Conservation (phyloP, 2,113 vertebrate species). For the Plecotus auritus region DNA sequence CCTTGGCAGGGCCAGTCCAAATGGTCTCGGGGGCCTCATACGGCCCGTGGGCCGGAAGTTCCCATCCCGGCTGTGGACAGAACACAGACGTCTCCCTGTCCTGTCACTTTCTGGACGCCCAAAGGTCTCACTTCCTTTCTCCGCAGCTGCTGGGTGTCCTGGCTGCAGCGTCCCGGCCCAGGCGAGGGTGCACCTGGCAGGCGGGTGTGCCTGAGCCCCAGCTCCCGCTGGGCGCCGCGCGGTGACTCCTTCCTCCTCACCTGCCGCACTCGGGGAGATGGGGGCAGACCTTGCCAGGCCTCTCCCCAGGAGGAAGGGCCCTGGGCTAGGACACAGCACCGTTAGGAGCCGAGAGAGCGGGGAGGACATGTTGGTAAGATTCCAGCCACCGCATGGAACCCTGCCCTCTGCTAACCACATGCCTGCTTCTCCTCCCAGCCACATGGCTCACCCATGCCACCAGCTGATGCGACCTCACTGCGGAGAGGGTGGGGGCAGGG, state of each 20-base stretch:
- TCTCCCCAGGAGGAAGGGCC: background rate
- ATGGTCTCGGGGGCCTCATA: too few relatives aligned
- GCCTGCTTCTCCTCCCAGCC: background rate
- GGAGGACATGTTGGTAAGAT: background rate
- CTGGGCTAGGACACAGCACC: background rate
- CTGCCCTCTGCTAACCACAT: background rate
- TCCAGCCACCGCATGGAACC: background rate
- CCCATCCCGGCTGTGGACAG: background rate
- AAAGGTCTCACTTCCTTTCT: background rate
- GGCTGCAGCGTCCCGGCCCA: too few relatives aligned
- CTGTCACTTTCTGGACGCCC: background rate
- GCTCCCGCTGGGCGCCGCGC: background rate
- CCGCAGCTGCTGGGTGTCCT: background rate
- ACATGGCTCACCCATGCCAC: fast-evolving
- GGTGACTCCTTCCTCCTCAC: background rate
- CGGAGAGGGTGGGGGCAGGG: background rate
- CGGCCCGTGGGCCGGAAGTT: too few relatives aligned
- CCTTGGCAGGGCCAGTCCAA: too few relatives aligned
- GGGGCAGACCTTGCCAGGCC: background rate
- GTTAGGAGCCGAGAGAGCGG: background rate
- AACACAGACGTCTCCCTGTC: background rate
- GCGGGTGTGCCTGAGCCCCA: background rate
- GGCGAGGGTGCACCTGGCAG: background rate
- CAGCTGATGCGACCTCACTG: background rate
- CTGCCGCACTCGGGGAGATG: background rate